Evolutionary conservation across 2,888 invertebrate species (phyloP), one percentile per base, ranked within the genome.

Genomic region (Apamea sordens): DNA sequence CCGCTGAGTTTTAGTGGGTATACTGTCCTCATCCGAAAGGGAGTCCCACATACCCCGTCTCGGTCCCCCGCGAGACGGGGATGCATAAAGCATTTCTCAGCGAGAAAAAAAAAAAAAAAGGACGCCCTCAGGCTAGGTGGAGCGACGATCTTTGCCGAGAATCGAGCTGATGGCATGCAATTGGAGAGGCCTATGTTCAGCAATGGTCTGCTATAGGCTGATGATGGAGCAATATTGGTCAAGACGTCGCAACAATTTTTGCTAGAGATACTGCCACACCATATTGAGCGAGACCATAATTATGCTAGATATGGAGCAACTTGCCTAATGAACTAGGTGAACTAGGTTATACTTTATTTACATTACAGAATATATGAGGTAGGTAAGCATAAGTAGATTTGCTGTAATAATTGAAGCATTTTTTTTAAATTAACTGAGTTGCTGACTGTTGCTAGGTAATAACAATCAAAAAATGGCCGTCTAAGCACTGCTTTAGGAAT

Each of bases 401-500:
- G 1, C 8, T 41, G 21, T 13, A 72, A 28, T 41, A 59, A 13
- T 59, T 59, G 1, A 41, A 71, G 36, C 18, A 21, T n/a, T n/a
- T 18, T 36, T 65, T 41, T 41, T 21, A 4, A 28, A 28, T 41
- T n/a, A 44, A n/a, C 24, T 32, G 28, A 21, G 44, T 47, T 53
- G 1, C 18, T 1, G 21, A 53, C 7, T 36, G n/a, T 76, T 76
- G 32, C 21, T 4, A 7, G 44, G 11, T 18, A 59, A n/a, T 68
- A 8, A 15, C n/a, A 5, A 7, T 2, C 2, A 2, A 41, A 32
- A 28, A 64, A 13, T 24, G 0, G 1, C 7, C 7, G 44, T 74
- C 28, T 63, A 80, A 53, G 18, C 28, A 7, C 28, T 18, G 15
- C 81, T 80, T 80, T 63, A 73, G 87, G 90, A 90, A 91, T 89